Percentiles rank a stretch among this genome's conserved stretches.
These are phyloP conservation scores for Hermetia illucens DNA, from an alignment of 1,140 invertebrate genomes.

Conservation along the genomic window DNA sequence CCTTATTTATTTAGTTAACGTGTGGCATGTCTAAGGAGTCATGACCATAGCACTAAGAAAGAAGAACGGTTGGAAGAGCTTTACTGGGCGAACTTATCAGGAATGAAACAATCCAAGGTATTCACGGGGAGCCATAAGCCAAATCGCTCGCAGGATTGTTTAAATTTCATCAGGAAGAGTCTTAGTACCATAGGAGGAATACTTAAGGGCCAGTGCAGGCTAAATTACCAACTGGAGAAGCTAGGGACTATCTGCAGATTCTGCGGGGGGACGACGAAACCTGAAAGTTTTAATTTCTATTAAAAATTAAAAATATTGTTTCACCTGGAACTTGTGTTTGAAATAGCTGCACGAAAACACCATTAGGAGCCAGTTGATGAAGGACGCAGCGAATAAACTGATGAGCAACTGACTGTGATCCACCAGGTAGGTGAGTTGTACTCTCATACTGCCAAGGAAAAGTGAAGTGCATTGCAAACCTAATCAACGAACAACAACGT, in stretches of 20 bases:
- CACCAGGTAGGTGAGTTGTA: slow-evolving; percentile 73
- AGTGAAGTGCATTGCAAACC: slow-evolving; percentile 54
- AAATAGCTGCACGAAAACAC: slow-evolving; percentile 93
- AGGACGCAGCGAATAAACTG: slow-evolving; percentile 94
- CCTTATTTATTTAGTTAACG: too few species aligned
- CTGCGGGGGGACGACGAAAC: background rate
- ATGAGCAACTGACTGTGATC: slow-evolving; percentile 82
- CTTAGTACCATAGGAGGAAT: background rate
- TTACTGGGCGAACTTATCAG: too few species aligned
- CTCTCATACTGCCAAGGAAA: slow-evolving; percentile 88
- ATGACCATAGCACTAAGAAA: too few species aligned
- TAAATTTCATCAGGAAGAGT: background rate
- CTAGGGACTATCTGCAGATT: too few species aligned
- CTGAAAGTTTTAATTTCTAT: background rate
- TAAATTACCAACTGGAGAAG: too few species aligned
- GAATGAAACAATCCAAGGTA: background rate
- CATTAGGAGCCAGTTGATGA: slow-evolving; percentile 91
- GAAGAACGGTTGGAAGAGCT: too few species aligned
- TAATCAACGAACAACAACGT: slow-evolving; percentile 23
- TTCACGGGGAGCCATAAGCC: too few species aligned
- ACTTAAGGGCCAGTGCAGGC: background rate
- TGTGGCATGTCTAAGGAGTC: too few species aligned
- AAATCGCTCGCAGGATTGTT: too few species aligned
- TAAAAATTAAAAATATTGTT: slow-evolving; percentile 10
- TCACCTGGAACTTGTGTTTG: slow-evolving; percentile 70